Evolutionary conservation across 2,797 vertebrate genomes (phyloP), one percentile per base, ranked within the genome.

Genomic region (Lithobates sylvaticus): DNA sequence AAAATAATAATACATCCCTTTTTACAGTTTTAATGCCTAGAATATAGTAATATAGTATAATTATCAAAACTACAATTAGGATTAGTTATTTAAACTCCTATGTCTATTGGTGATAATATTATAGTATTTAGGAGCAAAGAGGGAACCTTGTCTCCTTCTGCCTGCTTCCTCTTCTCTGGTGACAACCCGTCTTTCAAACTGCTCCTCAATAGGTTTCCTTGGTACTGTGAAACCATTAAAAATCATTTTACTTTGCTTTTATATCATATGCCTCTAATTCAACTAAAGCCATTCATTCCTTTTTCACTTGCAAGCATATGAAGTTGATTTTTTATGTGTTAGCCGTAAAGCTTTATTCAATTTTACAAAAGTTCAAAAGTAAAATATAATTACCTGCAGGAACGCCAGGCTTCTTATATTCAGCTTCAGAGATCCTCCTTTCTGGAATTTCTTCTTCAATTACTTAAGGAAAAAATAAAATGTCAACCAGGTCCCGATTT

Each of bases 111-210:
- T 36, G 12, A 36, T 32, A 71, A 23, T 21, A 67, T 13, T 67
- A 8, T 9, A 65, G 9, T 26, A 26, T 26, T 65, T 65, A 87
- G 12, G 88, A 68, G 4, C 42, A 81, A 69, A 34, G 21, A 9
- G 71, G 2, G 27, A 67, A 87, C 86, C 86, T 87, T 73, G 70
- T 68, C 36, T 79, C 47, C 81, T 44, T 18, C 29, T 76, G 29
- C 44, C 64, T 39, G 95, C 89, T 91, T 96, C 94, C 91, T 95
- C 94, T 91, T 95, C 93, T 86, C 93, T 92, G 89, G 92, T 83
- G 88, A 91, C 92, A 88, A 91, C 88, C 87, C 93, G 89, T 91
- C 92, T 90, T 89, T 93, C 92, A 89, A 94, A 89, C 90, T 94
- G 94, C 91, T 95, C 95, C 61, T 93, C 92, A 0, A 94, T 90